Evolutionary conservation across 2,888 invertebrate genomes (phyloP), one percentile per base, ranked within the genome.

Genomic region (Acheta domesticus): DNA sequence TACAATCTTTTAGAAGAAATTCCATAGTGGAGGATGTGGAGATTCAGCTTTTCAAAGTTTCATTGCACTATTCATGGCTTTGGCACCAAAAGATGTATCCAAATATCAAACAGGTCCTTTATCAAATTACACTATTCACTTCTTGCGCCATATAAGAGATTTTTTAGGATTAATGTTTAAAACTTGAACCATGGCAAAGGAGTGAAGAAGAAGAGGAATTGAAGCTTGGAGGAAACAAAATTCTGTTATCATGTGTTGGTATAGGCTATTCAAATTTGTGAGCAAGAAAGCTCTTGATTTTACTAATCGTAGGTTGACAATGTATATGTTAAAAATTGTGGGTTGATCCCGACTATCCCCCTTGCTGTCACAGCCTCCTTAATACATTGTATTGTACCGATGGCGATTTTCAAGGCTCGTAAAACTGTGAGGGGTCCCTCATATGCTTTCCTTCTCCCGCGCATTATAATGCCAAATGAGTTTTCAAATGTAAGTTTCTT

Each of bases 91-190:
- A 86, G 97, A 99, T 87, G 95, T 98, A 49, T 97, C 97, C 49
- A 97, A 96, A 87, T 91, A 90, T 80, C 86, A 89, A 79, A 87
- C 88, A 48, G 93, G 93, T 19, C 91, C 93, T 0, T 86, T 93
- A 36, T 91, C 93, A 48, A 90, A 91, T 81, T 93, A 90, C 87
- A 97, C 97, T 11, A 93, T 99, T 82, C 92, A 94, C 83, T 96
- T 96, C 87, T 89, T 99, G 79, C 93, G 97, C 82, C 96, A 98
- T 87, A 89, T 99, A 75, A 91, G 92, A 83, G 95, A 96, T 85
- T 98, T 98, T 87, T 96, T 99, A 86, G 95, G 96, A 3, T 90
- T 97, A 12, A 96, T 93, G 84, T 99, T 99, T 87, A 98, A n/a
- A 98, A 87, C 88, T 99, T 81, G 96, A 97, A 85, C 87, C 88